Conservation (phyloP, 2,113 vertebrate genomes). For the Marcusenius ussheri region DNA sequence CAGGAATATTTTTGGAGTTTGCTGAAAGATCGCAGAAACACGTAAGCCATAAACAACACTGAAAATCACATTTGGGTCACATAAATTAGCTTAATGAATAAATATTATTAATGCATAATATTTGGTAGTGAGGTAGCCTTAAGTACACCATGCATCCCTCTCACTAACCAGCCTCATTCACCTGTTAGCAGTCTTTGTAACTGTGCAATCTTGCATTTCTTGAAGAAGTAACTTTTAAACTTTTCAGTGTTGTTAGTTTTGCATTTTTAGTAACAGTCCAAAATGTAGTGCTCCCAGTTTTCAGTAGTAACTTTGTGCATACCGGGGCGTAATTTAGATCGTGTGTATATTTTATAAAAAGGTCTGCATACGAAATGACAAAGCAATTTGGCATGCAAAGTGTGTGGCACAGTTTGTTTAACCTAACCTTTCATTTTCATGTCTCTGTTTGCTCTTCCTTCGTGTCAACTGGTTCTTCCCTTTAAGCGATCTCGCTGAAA, state of each 20-base stretch:
- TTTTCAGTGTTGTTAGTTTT: too few relatives aligned
- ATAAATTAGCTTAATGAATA: background rate
- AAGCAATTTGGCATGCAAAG: background rate
- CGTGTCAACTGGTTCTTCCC: background rate
- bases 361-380: background rate
- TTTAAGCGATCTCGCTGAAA: background rate
- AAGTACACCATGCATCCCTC: too few relatives aligned
- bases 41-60: background rate
- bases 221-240: too few relatives aligned
- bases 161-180: too few relatives aligned
- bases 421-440: background rate
- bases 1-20: background rate
- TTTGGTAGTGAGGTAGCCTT: too few relatives aligned
- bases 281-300: background rate
- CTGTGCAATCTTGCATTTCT: too few relatives aligned
- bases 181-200: too few relatives aligned
- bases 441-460: background rate
- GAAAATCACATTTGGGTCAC: background rate
- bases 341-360: background rate
- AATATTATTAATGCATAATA: too few relatives aligned
- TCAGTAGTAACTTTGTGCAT: background rate
- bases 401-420: background rate
- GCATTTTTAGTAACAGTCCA: background rate
- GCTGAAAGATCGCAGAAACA: background rate
- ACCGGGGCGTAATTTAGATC: background rate